phyloP scores from a whole-genome alignment of 2,113 vertebrate species.

The Xyliphius kryptos region DNA sequence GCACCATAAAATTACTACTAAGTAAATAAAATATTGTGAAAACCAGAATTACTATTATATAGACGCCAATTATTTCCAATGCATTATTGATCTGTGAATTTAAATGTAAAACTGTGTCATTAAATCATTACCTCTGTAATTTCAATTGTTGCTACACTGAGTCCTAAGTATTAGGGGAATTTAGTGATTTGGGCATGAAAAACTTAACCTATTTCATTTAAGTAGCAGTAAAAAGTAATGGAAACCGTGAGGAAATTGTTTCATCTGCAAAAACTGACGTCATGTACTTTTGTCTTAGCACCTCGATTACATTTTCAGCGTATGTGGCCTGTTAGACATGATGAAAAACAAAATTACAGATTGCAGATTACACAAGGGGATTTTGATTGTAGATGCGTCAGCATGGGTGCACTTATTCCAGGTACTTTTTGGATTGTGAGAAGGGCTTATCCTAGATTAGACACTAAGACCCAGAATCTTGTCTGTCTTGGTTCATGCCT shows the following conservation, averaged over 20 bases:
- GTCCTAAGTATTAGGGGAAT: too few species aligned
- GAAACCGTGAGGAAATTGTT: not conserved
- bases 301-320: not conserved
- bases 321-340: not conserved
- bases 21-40: too few species aligned
- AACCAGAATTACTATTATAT: too few species aligned
- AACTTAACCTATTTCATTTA: conserved; percentile 14
- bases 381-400: conserved; percentile 20
- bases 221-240: not conserved
- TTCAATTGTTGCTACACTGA: too few species aligned
- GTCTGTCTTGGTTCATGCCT: conserved; percentile 13
- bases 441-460: conserved; percentile 26
- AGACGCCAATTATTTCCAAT: too few species aligned
- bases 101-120: too few species aligned
- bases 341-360: not conserved
- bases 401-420: conserved; percentile 15
- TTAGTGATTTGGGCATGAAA: not conserved
- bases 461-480: conserved; percentile 7
- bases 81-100: too few species aligned
- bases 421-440: conserved; percentile 19
- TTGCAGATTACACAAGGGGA: conserved; percentile 17
- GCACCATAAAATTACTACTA: too few species aligned
- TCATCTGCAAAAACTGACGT: not conserved
- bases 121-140: too few species aligned
- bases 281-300: not conserved